Evolutionary conservation across 1,140 invertebrate genomes (phyloP), one percentile per base, ranked within the genome.

Genomic region (Thaumatotibia leucotreta): DNA sequence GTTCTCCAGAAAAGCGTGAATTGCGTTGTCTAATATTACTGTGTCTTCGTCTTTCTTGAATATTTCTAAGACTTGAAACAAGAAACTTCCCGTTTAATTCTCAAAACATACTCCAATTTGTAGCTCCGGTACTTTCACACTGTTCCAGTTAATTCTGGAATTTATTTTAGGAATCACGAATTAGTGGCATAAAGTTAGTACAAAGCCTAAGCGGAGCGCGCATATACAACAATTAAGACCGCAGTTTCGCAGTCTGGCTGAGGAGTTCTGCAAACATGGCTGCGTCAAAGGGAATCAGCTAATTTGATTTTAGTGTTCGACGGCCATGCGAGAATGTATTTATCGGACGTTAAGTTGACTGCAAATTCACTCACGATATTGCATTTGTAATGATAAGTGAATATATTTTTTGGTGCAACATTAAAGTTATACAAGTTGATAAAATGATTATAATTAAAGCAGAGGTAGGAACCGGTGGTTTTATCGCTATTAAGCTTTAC

Each of bases 301-400:
- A 80, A 82, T 82, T 82, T 77, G 76, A 80, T 82, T 82, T 76
- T 71, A 67, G 64, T 79, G 80, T 80, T 76, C 77, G 69, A 31
- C 66, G 49, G 70, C 75, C 78, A 66, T 75, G 68, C 71, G 76
- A 75, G 74, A 58, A 58, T 20, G 39, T 45, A 45, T 20, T 20
- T 45, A 45, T 45, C 9, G 39, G 17, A 14, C n/a, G 52, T 58
- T 27, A 14, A n/a, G 50, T 54, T 54, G 29, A 58, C 6, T 58
- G 24, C 24, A 29, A 14, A 11, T 24, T 0, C 49, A 10, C 49
- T 23, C 8, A 22, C n/a, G 33, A 39, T 29, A 29, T 29, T 29
- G 27, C 27, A 29, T 29, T 29, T 4, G 2, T 29, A 29, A 29
- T 29, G n/a, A 29, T 6, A 29, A 29, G 6, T 29, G 27, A n/a